Evolutionary conservation across 2,797 vertebrate species (phyloP).

Genomic region (Urocyon cinereoargenteus): DNA sequence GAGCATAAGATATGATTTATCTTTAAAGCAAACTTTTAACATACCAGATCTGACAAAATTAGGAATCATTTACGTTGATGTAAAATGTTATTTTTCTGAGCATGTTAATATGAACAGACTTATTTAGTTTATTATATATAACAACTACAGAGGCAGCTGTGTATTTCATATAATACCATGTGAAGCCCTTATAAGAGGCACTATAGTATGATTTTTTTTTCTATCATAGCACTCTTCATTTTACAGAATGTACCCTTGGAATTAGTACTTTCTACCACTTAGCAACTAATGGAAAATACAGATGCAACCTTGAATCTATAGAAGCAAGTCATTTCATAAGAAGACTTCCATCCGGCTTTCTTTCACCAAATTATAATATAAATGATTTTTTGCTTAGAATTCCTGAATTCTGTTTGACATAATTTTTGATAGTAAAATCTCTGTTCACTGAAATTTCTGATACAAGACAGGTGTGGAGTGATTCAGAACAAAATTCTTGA

Average conservation of each 20-base stretch:
- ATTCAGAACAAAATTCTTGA: neutral
- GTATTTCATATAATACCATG: neutral
- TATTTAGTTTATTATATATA: neutral
- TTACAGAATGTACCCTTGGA: neutral
- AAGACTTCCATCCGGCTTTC: neutral
- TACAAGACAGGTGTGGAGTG: neutral
- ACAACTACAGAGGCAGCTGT: neutral
- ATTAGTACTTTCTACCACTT: neutral
- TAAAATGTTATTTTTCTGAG: neutral
- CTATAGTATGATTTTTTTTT: neutral
- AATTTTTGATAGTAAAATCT: neutral
- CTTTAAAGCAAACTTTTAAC: neutral
- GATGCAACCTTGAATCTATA: neutral
- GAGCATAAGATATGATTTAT: neutral
- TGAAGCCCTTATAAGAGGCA: neutral
- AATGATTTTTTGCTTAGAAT: constrained; percentile 46
- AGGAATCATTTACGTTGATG: neutral
- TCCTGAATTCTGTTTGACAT: neutral
- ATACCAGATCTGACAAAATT: neutral
- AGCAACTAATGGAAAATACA: neutral
- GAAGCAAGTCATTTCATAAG: neutral
- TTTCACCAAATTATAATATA: neutral
- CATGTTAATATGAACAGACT: neutral
- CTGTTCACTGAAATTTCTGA: neutral
- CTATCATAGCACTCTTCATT: neutral